Evolutionary conservation across 2,888 invertebrate species (phyloP).

Genomic region (Deladenus siricidicola): DNA sequence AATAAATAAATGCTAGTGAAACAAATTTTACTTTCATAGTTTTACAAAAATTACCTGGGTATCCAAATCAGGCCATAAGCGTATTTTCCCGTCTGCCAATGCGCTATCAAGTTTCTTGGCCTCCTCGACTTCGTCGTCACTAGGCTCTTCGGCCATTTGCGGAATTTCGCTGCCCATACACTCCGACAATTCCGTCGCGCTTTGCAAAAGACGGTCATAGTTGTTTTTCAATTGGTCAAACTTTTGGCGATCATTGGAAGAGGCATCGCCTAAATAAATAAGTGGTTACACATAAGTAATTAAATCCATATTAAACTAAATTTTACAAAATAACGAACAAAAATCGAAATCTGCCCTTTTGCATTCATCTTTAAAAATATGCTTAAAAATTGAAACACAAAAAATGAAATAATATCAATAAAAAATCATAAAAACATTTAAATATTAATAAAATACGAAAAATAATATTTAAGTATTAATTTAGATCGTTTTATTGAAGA

Average conservation of each 20-base stretch:
- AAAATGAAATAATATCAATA: too few species aligned
- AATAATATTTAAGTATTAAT: too few species aligned
- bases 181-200: constrained; percentile 22
- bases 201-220: constrained; percentile 13
- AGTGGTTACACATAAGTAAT: too few species aligned
- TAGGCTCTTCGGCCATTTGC: constrained; percentile 41
- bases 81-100: constrained; percentile 35
- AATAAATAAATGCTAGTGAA: neutral
- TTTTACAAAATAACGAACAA: too few species aligned
- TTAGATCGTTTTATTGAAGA: too few species aligned
- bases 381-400: too few species aligned
- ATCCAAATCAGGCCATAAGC: constrained; percentile 44
- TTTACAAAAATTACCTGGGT: constrained; percentile 20
- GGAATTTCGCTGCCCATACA: constrained; percentile 34
- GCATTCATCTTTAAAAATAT: too few species aligned
- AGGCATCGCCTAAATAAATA: constrained; percentile 46
- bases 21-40: neutral
- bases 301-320: too few species aligned
- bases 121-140: constrained; percentile 48
- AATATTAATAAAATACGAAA: too few species aligned
- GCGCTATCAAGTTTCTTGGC: constrained; percentile 36
- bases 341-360: too few species aligned
- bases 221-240: constrained; percentile 68
- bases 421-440: too few species aligned
- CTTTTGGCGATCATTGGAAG: constrained; percentile 35